Evolutionary conservation across 2,113 vertebrate species (phyloP), one percentile per base, ranked within the genome.

Genomic region (Salvator merianae): DNA sequence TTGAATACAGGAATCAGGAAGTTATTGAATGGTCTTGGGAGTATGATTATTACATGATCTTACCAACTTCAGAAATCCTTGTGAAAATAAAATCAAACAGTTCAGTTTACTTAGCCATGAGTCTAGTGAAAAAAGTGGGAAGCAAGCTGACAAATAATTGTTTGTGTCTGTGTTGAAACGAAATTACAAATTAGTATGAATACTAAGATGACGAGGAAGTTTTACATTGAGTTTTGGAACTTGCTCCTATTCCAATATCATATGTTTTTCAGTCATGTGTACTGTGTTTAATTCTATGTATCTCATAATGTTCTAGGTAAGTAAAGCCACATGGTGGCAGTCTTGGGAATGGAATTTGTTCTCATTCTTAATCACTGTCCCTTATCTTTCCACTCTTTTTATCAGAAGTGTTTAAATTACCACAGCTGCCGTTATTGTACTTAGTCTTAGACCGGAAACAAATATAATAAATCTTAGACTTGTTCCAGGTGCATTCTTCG

Each of bases 301-400:
- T 62, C 38, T 78, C 74, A 79, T 66, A 77, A 55, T 78, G 69
- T 79, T 53, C 59, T 71, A 55, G 24, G 55, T 68, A 63, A 32
- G 43, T 63, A 53, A 32, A 77, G 5, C 22, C n/a, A 83, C 75
- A 65, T 70, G 75, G 80, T 86, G 80, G 40, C 80, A 83, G 53
- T 81, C 53, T n/a, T 71, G 85, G 38, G 55, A 84, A 9, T 3
- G 47, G 69, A 87, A 73, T 83, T 50, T 55, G 47, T 50, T 26
- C 10, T 16, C 16, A 62, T 18, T 72, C 16, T 66, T 38, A 73
- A 38, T 4, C 22, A 22, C 53, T 9, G 26, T 7, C 65, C 38
- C 76, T 68, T 75, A 43, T 71, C 59, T 2, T 4, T 71, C 79
- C 8, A 4, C 7, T 40, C 65, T 73, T 62, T 65, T 38, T 0